Percentiles rank a stretch among this genome's conserved stretches.
Conservation (phyloP, 1,140 invertebrate genomes). For the Panagrolaimus sp. region DNA sequence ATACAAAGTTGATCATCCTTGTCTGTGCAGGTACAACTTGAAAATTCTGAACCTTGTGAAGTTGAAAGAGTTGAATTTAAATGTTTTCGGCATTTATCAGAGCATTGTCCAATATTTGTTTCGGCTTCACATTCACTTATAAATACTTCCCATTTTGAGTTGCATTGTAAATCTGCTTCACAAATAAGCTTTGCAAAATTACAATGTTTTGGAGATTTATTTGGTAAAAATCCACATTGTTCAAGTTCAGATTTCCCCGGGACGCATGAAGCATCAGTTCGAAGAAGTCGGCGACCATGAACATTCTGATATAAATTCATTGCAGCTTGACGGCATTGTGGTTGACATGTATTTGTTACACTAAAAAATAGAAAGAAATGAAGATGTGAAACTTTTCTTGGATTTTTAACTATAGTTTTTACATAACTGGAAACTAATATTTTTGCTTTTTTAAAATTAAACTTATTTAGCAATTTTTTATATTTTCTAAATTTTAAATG, state of each 20-base stretch:
- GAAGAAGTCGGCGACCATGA: constrained; percentile 43
- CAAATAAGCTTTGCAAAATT: constrained; percentile 47
- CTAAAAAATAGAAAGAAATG: constrained; percentile 40
- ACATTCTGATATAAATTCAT: constrained; percentile 50
- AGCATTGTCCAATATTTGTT: constrained; percentile 42
- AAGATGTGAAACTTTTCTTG: too few species aligned
- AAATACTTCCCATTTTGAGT: constrained; percentile 52
- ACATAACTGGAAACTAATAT: too few species aligned
- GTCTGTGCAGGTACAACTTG: constrained; percentile 47
- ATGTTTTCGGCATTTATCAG: constrained; percentile 44
- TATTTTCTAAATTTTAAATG: too few species aligned
- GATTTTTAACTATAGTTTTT: too few species aligned
- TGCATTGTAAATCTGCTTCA: constrained; percentile 51
- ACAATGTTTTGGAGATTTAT: constrained; percentile 47
- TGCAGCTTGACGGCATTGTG: constrained; percentile 49
- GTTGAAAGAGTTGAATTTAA: constrained; percentile 48
- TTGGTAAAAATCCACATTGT: constrained; percentile 51
- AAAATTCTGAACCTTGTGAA: constrained; percentile 31
- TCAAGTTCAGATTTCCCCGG: constrained; percentile 50
- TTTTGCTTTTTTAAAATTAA: too few species aligned
- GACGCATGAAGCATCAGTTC: constrained; percentile 48
- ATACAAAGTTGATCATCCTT: constrained; percentile 47
- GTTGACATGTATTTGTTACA: constrained; percentile 51
- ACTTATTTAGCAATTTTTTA: too few species aligned
- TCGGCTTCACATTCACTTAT: constrained; percentile 52